Evolutionary conservation across 2,888 invertebrate genomes (phyloP), one percentile per base, ranked within the genome.

Genomic region (Bursaphelenchus okinawaensis): DNA sequence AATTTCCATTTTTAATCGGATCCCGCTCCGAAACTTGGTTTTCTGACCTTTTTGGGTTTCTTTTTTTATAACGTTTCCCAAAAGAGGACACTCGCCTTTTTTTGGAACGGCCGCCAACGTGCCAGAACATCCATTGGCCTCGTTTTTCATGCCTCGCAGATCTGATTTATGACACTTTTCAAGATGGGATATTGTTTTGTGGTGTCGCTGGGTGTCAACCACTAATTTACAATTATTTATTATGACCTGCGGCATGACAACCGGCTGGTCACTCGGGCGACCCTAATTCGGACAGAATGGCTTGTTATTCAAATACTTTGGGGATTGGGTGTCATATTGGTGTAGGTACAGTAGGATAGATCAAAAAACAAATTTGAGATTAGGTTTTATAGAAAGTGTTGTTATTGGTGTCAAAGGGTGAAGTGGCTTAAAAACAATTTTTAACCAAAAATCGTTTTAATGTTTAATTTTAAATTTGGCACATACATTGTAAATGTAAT

Each of bases 1-100:
- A 26, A 26, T 22, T 56, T 56, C 27, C 31, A n/a, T n/a, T 55
- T 56, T 29, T 50, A 56, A 56, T 56, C 31, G 56, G 23, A 50
- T 56, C 31, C 22, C 12, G 50, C 23, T 23, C 12, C 19, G 26
- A 22, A 56, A 23, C 26, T 22, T 50, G 22, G 22, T 24, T 23
- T 26, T 23, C 56, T 50, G 56, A 56, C 50, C 50, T 56, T 29
- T 23, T 56, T 23, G 31, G 31, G 56, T 56, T 56, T 29, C 7
- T 54, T 54, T 56, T 56, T 56, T 24, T 56, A 24, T 54, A 54
- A 16, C 19, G 54, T 4, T 12, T 54, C 19, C 26, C 20, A 20
- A 26, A 26, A 56, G 50, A 56, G 56, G 31, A 29, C 50, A 40
- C 50, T 26, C 50, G 20, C 52, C 27, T 56, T 56, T 56, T 29